Evolutionary conservation across 2,113 vertebrate genomes (phyloP), one percentile per base, ranked within the genome.

Genomic region (Periophthalmus modestus): DNA sequence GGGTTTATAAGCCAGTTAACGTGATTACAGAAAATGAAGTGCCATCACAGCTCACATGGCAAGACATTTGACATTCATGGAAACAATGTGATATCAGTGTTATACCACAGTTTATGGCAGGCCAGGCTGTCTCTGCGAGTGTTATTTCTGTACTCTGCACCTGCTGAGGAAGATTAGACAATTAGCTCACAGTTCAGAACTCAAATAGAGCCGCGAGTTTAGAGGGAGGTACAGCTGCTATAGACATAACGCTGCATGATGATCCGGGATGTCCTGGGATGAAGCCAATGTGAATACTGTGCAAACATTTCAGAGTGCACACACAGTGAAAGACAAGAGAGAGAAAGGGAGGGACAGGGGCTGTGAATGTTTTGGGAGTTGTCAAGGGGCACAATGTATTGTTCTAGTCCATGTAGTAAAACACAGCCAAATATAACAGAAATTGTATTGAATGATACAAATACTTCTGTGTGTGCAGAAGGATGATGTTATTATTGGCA

Each of bases 91-190:
- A 61, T 59, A 54, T 57, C 61, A 77, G 77, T 71, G 72, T 72
- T 62, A 57, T 59, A 34, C 50, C 48, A 48, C n/a, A n/a, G 62
- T 34, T 5, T 19, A 50, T 50, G n/a, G 18, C 59, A 62, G 63
- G 12, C 15, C 69, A 14, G 59, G 52, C 77, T 39, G 16, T 0
- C 2, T 78, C 72, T 24, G 15, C 68, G 6, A 39, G 68, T 14
- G 75, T 83, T 83, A 79, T 84, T 82, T 82, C 63, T 86, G 81
- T 72, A 2, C 74, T 57, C 73, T 79, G 39, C 85, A 87, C 78
- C 86, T 89, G 87, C 77, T 83, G 76, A 43, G 69, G 61, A 75
- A 88, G 81, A 83, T 85, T 72, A 85, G 65, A 65, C 62, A 82
- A 82, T 85, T 78, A 86, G 5, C 10, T 6, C 58, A 71, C 43